Evolutionary conservation across 2,888 invertebrate genomes (phyloP).

Genomic region (Formica aserva): DNA sequence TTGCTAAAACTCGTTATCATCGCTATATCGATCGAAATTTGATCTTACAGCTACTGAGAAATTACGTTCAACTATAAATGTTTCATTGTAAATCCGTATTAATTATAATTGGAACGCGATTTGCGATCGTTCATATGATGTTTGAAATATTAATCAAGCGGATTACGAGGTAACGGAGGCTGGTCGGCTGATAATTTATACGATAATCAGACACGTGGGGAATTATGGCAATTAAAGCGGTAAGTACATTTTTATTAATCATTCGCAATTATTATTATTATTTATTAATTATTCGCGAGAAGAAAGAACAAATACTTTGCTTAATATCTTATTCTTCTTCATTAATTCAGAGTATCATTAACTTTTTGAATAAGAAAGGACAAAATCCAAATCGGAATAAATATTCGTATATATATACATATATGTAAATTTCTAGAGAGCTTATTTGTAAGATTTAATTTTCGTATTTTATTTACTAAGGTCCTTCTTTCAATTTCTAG

Average conservation of each 20-base stretch:
- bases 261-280: not conserved
- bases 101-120: conserved; percentile 29
- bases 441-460: not conserved
- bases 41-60: not conserved
- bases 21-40: not conserved
- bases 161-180: conserved; percentile 4
- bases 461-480: conserved; percentile 1
- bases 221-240: conserved; percentile 16
- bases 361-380: not conserved
- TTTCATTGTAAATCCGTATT: conserved; percentile 35
- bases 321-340: not conserved
- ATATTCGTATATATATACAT: not conserved
- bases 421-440: not conserved
- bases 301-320: not conserved
- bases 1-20: not conserved
- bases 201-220: not conserved
- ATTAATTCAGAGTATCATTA: not conserved
- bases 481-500: not conserved
- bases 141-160: conserved; percentile 41
- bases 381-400: conserved; percentile 3
- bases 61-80: conserved; percentile 21
- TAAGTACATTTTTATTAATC: conserved; percentile 29
- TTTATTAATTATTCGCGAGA: not conserved
- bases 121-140: conserved; percentile 19
- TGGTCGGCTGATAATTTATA: not conserved